Base-by-base conservation (phyloP, 2,888 invertebrate species). In the Nomada flava region DNA sequence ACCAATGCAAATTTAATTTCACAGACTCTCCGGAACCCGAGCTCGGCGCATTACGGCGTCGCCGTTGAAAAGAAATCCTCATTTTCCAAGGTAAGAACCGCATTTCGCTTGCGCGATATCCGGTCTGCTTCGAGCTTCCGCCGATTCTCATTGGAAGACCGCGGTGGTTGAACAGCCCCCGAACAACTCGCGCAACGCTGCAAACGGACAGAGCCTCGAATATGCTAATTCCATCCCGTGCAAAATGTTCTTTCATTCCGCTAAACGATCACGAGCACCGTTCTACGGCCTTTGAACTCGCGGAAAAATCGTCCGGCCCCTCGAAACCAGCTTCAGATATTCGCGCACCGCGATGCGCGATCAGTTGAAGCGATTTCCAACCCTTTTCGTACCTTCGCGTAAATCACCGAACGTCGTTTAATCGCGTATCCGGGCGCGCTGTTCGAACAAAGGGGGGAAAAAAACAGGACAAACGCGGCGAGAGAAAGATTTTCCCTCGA, bases 161-260 rank as follows among this genome's bases (percentile, higher is more conserved):
- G 29, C 50, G 62, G 77, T 63, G 62, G 77, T 63, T 20, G 63
- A 76, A 76, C 71, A 44, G 62, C 53, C 29, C 44, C 62, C 53
- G 62, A 70, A 70, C 62, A 47, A 63, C 75, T 52, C 62, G 23
- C 62, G 75, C 62, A 20, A 75, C 29, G 52, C 53, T 42, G 36
- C 44, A 53, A 68, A 47, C n/a, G 20, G 29, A 50, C 36, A 18
- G 20, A 18, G 53, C 53, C 53, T 65, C 18, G 57, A 65, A 65
- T 55, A 47, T 73, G 73, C 55, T 73, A 73, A 73, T 73, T 73
- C 26, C 57, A 20, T 36, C 55, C 4, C n/a, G 7, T 1, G 36
- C n/a, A 13, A 13, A 44, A 23, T n/a, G 47, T 57, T 47, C 29
- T 73, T 73, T 73, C 47, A 65, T 73, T 36, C 11, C 44, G n/a